Evolutionary conservation across 2,888 invertebrate genomes (phyloP).

Genomic region (Tillus elongatus): DNA sequence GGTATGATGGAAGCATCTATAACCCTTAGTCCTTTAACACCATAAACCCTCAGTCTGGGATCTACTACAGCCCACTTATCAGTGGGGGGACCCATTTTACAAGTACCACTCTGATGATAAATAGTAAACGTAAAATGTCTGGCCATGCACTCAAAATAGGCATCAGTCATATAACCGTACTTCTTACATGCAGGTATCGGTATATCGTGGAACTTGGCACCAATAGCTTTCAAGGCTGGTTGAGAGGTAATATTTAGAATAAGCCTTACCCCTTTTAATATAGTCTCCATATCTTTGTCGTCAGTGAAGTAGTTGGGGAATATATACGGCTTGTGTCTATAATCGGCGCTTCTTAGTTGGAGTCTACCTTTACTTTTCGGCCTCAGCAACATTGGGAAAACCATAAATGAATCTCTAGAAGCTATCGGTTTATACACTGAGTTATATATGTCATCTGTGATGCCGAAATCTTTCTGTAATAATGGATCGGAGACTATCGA

Average conservation of each 20-base stretch:
- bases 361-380: slow-evolving; percentile 53
- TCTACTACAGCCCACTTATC: slow-evolving; percentile 58
- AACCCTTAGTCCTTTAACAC: slow-evolving; percentile 58
- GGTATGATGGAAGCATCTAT: slow-evolving; percentile 77
- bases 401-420: slow-evolving; percentile 40
- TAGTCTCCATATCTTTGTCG: slow-evolving; percentile 52
- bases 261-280: slow-evolving; percentile 55
- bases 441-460: slow-evolving; percentile 37
- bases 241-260: slow-evolving; percentile 50
- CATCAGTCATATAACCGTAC: slow-evolving; percentile 53
- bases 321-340: slow-evolving; percentile 49
- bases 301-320: slow-evolving; percentile 54
- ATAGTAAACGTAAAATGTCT: slow-evolving; percentile 60
- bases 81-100: slow-evolving; percentile 53
- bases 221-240: slow-evolving; percentile 49
- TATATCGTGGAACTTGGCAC: slow-evolving; percentile 50
- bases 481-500: slow-evolving; percentile 51
- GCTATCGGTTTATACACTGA: slow-evolving; percentile 36
- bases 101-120: slow-evolving; percentile 59
- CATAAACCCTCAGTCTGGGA: slow-evolving; percentile 53
- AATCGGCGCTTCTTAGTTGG: slow-evolving; percentile 47
- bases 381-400: slow-evolving; percentile 48
- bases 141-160: slow-evolving; percentile 60
- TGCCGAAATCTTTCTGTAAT: slow-evolving; percentile 41
- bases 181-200: slow-evolving; percentile 54